Evolutionary conservation across 2,888 invertebrate species (phyloP), one percentile per base, ranked within the genome.

Genomic region (Hydroisotoma schaefferi): DNA sequence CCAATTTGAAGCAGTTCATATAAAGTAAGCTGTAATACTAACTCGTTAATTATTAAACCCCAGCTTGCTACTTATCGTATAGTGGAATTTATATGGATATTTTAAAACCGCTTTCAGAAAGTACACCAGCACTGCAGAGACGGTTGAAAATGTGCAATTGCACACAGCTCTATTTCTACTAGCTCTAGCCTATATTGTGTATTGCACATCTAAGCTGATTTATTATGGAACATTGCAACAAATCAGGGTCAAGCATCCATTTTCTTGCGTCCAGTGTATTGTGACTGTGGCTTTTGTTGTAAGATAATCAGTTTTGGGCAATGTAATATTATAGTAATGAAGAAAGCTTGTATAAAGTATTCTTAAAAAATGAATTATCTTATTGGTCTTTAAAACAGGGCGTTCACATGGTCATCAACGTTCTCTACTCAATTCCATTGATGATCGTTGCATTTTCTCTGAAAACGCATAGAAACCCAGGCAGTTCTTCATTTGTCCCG

Each of bases 251-350:
- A 4, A 29, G 12, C 38, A 37, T 37, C 38, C 8, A 23, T 23
- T 43, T 3, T 53, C 53, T 3, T 53, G 53, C 43, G n/a, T 53
- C 27, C 53, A 53, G n/a, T 53, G 53, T 18, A 25, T 53, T 26
- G 26, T 53, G 2, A 40, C 40, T 23, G 3, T 53, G 3, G 43
- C 23, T 20, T 53, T 40, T 23, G 4, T 53, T 10, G 53, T 53
- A 25, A 53, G 53, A 8, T 18, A 26, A 12, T 37, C 37, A n/a
- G n/a, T n/a, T n/a, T n/a, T n/a, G n/a, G n/a, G n/a, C n/a, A n/a
- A n/a, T n/a, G n/a, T n/a, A n/a, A n/a, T n/a, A n/a, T n/a, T n/a
- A n/a, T n/a, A n/a, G n/a, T n/a, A n/a, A n/a, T n/a, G n/a, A n/a
- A n/a, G n/a, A n/a, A n/a, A n/a, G n/a, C n/a, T n/a, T n/a, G n/a